Evolutionary conservation across 2,797 vertebrate genomes (phyloP), one percentile per base, ranked within the genome.

Genomic region (Delichon dasypus): DNA sequence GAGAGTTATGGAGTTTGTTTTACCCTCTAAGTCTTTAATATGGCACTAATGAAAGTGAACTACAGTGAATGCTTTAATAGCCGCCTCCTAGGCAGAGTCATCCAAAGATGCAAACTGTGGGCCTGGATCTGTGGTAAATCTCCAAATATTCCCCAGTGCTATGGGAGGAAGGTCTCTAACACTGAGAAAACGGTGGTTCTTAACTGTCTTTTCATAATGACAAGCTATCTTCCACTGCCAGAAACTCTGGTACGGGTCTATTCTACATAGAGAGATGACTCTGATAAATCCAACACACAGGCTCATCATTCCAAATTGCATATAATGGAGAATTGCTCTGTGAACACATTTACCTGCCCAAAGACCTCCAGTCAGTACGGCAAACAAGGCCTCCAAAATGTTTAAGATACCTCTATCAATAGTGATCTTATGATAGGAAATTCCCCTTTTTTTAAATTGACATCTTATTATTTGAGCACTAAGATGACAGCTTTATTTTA

Each of bases 21-120:
- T 89, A 57, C 55, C 53, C 80, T 93, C 91, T 88, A 89, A 87
- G 86, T 53, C 72, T 96, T 97, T 96, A 95, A 96, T 88, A 89
- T 55, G 73, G 22, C 72, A 87, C 70, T 97, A 96, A 97, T 93
- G 89, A 82, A 64, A 86, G 77, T 57, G 72, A 87, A 92, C 74
- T 79, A 90, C 80, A 95, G 90, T 50, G 42, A 44, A 85, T 77
- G 76, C 30, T 72, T 89, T 84, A 73, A 86, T 70, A 94, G 62
- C 23, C 75, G 66, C 12, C 38, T 73, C 29, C 42, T 32, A 68
- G 13, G 5, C 60, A 67, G 57, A 77, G 60, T 29, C 38, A 70
- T 42, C 34, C 58, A 74, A 77, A 91, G 30, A 23, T 47, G 11
- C 11, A 75, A 38, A 29, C 21, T 61, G 1, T 10, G 26, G 40